Base-by-base conservation (phyloP, 1,140 invertebrate genomes). In the Episyrphus balteatus region DNA sequence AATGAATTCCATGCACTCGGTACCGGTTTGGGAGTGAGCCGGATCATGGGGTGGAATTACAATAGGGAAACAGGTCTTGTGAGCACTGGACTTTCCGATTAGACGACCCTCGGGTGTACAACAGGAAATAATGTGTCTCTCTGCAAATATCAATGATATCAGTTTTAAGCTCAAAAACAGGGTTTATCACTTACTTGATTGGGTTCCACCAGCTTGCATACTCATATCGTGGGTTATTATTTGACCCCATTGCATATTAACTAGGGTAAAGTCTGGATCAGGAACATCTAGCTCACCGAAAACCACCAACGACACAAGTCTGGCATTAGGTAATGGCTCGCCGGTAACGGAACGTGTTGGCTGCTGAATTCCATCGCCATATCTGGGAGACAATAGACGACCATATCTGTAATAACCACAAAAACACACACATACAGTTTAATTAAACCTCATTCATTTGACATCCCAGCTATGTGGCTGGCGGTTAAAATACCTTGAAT, bases 161-260 rank as follows among this genome's bases (percentile, higher is more conserved):
- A 38, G 51, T 47, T 60, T 3, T 1, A 47, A 39, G 7, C 26
- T 12, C 11, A 41, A 8, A n/a, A 40, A 6, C 32, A 38, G 15
- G 30, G 11, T 61, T 3, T 26, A 8, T 5, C 21, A 74, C 79
- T 76, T 73, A 86, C 84, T 81, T 18, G 80, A 77, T 67, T 86
- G 83, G 6, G 83, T 81, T 40, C 76, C 74, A 21, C 81, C 81
- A 47, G 81, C 80, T 37, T 82, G 78, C 66, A 86, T 72, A 40
- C 80, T 83, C 82, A 90, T 86, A 57, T 92, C 88, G 62, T 92
- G 88, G 6, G 86, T 87, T 19, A 92, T 81, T 44, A 92, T 84
- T 66, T 92, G 88, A 9, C 87, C 88, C 77, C 82, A 91, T 52
- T 90, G 85, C 81, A 90, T 89, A 15, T 85, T 76, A n/a, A 77